Conservation (phyloP, 1,140 invertebrate genomes). For the Bombus confusus region DNA sequence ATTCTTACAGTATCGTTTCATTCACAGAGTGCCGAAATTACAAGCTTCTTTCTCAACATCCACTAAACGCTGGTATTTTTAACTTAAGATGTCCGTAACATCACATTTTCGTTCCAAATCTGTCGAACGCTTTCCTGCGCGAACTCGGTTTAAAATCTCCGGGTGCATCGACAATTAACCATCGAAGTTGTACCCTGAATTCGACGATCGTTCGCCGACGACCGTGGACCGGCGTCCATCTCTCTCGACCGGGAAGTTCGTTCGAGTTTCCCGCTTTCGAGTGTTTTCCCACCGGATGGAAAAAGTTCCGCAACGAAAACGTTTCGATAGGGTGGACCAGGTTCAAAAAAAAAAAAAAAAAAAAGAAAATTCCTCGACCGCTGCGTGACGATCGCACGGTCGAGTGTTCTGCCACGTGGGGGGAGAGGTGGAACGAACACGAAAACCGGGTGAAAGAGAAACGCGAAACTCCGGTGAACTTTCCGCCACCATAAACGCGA, state of each 20-base stretch:
- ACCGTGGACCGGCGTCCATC: neutral
- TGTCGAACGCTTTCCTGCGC: neutral
- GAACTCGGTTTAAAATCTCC: neutral
- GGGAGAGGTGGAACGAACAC: neutral
- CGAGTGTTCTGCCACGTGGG: constrained; percentile 3
- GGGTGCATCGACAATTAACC: neutral
- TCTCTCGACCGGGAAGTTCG: neutral
- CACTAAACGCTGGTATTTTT: neutral
- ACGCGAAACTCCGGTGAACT: constrained; percentile 31
- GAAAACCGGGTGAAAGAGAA: neutral
- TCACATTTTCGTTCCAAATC: neutral
- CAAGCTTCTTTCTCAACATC: neutral
- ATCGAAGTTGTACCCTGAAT: neutral
- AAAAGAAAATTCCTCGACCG: neutral
- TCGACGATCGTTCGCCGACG: constrained; percentile 11
- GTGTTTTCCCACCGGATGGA: constrained; percentile 30
- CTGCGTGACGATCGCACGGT: constrained; percentile 25
- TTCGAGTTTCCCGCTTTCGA: neutral
- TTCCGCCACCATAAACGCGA: constrained; percentile 48
- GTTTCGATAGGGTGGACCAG: neutral
- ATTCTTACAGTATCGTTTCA: too few relatives aligned
- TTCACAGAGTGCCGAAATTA: too few relatives aligned
- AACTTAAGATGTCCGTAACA: neutral
- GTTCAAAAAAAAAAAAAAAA: neutral
- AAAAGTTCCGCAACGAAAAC: constrained; percentile 19